A percentile compares a stretch with the other conserved stretches of the same genome.
Evolutionary conservation across 2,797 vertebrate species (phyloP).

Genomic region (Harpagifer antarcticus): DNA sequence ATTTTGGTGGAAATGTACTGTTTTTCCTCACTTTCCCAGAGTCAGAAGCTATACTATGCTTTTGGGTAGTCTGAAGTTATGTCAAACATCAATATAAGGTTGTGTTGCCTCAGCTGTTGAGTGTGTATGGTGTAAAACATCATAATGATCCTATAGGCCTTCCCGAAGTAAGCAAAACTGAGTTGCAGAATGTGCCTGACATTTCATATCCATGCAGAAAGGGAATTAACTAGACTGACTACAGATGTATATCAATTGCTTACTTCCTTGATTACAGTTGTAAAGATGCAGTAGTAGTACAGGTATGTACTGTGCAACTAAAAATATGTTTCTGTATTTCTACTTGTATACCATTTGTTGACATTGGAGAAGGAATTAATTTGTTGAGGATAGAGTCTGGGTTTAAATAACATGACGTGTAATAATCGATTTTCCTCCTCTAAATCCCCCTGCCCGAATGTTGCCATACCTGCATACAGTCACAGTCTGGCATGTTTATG

Average conservation of each 20-base stretch:
- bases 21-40: too few relatives aligned
- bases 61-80: too few relatives aligned
- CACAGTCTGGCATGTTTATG: neutral
- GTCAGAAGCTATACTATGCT: too few relatives aligned
- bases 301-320: neutral
- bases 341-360: neutral
- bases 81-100: too few relatives aligned
- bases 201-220: neutral
- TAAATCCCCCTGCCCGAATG: constrained; percentile 25
- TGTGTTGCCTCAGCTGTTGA: too few relatives aligned
- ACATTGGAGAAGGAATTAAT: neutral
- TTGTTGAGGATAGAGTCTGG: neutral
- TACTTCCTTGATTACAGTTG: neutral
- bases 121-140: too few relatives aligned
- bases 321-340: neutral
- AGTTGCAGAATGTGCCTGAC: neutral
- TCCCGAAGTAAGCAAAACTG: too few relatives aligned
- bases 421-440: constrained; percentile 26
- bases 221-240: neutral
- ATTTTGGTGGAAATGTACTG: too few relatives aligned
- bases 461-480: constrained; percentile 12
- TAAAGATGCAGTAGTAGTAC: neutral
- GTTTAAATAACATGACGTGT: constrained; percentile 19
- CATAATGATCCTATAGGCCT: too few relatives aligned
- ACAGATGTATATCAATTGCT: neutral